phyloP scores from a whole-genome alignment of 2,797 vertebrate species.

The Mormyrops attenuatus region DNA sequence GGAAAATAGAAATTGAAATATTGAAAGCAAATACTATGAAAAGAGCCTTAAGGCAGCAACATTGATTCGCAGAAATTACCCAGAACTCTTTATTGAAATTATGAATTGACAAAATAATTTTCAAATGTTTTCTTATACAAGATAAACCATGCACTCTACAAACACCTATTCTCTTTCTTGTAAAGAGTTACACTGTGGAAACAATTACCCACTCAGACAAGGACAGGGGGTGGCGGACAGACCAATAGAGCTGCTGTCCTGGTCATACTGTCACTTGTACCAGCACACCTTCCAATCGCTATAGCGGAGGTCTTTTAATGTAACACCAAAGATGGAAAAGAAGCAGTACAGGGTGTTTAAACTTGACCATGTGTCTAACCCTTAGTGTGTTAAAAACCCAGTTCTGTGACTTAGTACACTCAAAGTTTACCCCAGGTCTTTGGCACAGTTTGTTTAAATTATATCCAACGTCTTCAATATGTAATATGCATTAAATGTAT shows the following conservation, averaged over 20 bases:
- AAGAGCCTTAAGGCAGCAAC: background rate
- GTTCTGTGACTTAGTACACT: background rate
- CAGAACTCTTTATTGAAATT: conserved; percentile 10
- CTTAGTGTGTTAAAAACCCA: background rate
- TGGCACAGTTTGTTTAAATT: background rate
- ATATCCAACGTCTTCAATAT: background rate
- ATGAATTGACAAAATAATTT: conserved; percentile 3
- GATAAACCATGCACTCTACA: background rate
- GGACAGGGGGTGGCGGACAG: background rate
- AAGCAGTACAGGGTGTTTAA: background rate
- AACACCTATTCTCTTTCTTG: background rate
- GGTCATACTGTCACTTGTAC: background rate
- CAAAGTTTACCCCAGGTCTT: background rate
- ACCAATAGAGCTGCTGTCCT: background rate
- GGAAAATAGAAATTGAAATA: background rate
- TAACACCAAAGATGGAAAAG: background rate
- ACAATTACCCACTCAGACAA: background rate
- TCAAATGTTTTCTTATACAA: background rate
- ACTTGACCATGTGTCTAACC: background rate
- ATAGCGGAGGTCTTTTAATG: background rate
- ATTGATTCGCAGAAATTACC: background rate
- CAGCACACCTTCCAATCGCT: background rate
- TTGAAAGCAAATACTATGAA: background rate
- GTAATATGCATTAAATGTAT: background rate
- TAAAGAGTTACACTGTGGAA: background rate